A percentile compares a stretch with the other conserved stretches of the same genome.
phyloP scores from a whole-genome alignment of 1,140 invertebrate genomes.

The Reticulitermes speratus region DNA sequence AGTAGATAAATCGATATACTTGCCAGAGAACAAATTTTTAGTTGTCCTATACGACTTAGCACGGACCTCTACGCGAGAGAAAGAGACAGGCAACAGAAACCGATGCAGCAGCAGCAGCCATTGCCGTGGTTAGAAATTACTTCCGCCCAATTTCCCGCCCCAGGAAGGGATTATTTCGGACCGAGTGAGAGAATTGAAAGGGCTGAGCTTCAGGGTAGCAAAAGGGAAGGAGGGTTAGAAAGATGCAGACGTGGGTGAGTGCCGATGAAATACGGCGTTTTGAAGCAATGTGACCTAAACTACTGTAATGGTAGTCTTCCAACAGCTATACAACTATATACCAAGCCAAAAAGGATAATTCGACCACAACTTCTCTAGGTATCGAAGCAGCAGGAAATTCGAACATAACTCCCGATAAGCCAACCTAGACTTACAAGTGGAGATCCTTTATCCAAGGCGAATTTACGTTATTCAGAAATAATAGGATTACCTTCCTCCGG shows the following conservation, averaged over 20 bases:
- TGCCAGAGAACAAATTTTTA: neutral
- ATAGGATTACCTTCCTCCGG: neutral
- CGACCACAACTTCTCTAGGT: neutral
- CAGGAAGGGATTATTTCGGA: slow-evolving; percentile 17
- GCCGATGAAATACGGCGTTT: slow-evolving; percentile 12
- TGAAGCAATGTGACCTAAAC: neutral
- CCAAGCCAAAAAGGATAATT: neutral
- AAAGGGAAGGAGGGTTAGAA: neutral
- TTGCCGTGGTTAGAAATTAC: slow-evolving; percentile 18
- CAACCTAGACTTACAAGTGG: neutral
- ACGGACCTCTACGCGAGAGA: neutral
- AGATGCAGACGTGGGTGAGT: neutral
- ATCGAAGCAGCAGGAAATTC: neutral
- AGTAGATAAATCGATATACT: neutral
- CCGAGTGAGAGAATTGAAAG: slow-evolving; percentile 17
- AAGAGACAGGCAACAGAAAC: neutral
- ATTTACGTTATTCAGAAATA: neutral
- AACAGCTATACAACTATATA: slow-evolving; percentile 12
- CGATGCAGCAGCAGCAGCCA: slow-evolving; percentile 1
- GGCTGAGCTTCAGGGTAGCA: slow-evolving; percentile 12
- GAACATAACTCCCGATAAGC: neutral
- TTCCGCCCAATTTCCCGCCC: slow-evolving; percentile 15
- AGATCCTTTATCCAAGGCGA: neutral
- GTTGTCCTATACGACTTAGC: neutral
- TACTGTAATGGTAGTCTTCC: neutral